Evolutionary conservation across 1,140 invertebrate species (phyloP).

Genomic region (Ectropis grisescens): DNA sequence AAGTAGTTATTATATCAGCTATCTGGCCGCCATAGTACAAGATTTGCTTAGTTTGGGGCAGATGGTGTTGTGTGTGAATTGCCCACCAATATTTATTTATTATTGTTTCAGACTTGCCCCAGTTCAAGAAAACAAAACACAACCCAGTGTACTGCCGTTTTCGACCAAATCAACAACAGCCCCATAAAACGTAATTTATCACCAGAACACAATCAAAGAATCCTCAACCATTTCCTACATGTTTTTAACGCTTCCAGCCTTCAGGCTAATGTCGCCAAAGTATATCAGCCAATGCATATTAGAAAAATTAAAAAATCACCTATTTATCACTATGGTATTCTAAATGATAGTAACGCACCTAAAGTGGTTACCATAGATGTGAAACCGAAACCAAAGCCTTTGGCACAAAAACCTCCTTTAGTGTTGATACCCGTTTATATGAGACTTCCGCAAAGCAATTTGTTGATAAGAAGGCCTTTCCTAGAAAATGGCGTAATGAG

Average conservation of each 20-base stretch:
- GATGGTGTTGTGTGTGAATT: too few relatives aligned
- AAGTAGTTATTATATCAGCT: too few relatives aligned
- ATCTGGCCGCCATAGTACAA: too few relatives aligned
- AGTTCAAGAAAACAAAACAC: slow-evolving; percentile 21
- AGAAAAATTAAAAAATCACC: slow-evolving; percentile 17
- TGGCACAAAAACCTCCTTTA: slow-evolving; percentile 14
- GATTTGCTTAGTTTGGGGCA: too few relatives aligned
- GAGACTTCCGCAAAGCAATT: slow-evolving; percentile 1
- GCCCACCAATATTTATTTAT: too few relatives aligned
- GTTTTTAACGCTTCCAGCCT: slow-evolving; percentile 1
- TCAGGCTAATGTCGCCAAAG: too few relatives aligned
- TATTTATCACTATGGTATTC: slow-evolving; percentile 29
- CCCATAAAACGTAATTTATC: too few relatives aligned
- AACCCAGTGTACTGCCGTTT: slow-evolving; percentile 26
- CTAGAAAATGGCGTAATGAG: slow-evolving; percentile 22
- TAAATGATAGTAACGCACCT: slow-evolving; percentile 24
- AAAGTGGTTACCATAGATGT: slow-evolving; percentile 27
- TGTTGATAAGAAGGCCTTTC: slow-evolving; percentile 2
- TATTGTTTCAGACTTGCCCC: slow-evolving; percentile 40
- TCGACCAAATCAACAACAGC: slow-evolving; percentile 22
- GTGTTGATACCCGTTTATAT: slow-evolving; percentile 36
- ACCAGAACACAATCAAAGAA: slow-evolving; percentile 14
- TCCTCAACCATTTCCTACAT: slow-evolving; percentile 24
- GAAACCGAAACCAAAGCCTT: too few relatives aligned
- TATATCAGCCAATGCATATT: neutral